phyloP scores from a whole-genome alignment of 2,113 vertebrate species.

The Anthoscopus minutus region DNA sequence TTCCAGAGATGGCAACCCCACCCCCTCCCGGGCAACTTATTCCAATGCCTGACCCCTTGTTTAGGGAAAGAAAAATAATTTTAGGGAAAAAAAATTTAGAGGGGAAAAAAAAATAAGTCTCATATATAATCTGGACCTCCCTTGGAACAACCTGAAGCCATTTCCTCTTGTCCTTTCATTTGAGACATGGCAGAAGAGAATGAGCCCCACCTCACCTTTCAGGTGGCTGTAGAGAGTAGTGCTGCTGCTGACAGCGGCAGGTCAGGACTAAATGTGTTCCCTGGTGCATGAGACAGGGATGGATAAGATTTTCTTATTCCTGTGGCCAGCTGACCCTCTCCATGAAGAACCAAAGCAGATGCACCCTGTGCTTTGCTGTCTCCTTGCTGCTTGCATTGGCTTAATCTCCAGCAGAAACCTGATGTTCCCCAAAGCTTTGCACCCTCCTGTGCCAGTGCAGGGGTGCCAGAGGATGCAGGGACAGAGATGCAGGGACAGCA shows the following conservation, averaged over 20 bases:
- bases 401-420: neutral
- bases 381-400: fast-evolving
- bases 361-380: neutral
- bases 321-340: neutral
- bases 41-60: neutral
- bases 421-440: neutral
- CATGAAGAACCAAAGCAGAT: neutral
- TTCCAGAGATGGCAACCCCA: neutral
- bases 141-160: neutral
- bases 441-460: neutral
- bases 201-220: neutral
- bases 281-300: neutral
- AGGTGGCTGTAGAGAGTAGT: neutral
- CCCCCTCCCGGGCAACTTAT: neutral
- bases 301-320: neutral
- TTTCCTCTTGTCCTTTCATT: neutral
- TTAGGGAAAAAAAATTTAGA: no score
- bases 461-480: neutral
- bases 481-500: neutral
- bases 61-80: neutral
- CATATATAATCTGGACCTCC: neutral
- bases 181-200: neutral
- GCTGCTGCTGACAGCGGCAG: neutral
- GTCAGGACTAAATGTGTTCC: neutral
- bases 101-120: neutral